Evolutionary conservation across 1,140 invertebrate genomes (phyloP).

Genomic region (Drosophila baimaii): DNA sequence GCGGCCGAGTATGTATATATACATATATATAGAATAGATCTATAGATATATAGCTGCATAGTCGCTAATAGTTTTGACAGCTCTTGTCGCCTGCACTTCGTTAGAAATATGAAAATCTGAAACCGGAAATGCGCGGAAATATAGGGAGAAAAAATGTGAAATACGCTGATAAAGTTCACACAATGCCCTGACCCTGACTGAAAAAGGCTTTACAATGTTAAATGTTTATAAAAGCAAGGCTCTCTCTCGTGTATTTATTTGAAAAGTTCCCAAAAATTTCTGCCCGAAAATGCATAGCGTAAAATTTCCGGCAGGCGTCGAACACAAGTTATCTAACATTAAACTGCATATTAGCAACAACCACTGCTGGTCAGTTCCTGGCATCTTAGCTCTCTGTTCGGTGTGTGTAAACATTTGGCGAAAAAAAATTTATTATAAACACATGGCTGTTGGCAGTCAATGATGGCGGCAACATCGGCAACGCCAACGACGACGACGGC

Average conservation of each 20-base stretch:
- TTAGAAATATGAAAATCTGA: conserved; percentile 33
- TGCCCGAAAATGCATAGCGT: conserved; percentile 5
- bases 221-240: conserved; percentile 33
- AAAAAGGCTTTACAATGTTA: conserved; percentile 42
- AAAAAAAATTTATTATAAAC: conserved; percentile 76
- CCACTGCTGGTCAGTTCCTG: conserved; percentile 28
- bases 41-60: conserved; percentile 24
- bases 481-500: background rate
- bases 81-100: conserved; percentile 66
- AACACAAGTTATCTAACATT: conserved; percentile 70
- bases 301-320: conserved; percentile 54
- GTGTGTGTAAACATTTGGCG: conserved; percentile 70
- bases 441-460: conserved; percentile 58
- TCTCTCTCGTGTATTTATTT: conserved; percentile 33
- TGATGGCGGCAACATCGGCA: conserved; percentile 30
- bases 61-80: conserved; percentile 79
- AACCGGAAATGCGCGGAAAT: conserved; percentile 34
- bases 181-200: conserved; percentile 61
- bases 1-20: conserved; percentile 13
- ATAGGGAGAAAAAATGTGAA: background rate
- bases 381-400: conserved; percentile 5
- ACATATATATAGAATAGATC: background rate
- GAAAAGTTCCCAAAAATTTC: conserved; percentile 2
- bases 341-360: conserved; percentile 66
- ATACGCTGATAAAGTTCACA: conserved; percentile 49